Conservation (phyloP, 2,888 invertebrate genomes). For the Cremastinae sp. region DNA sequence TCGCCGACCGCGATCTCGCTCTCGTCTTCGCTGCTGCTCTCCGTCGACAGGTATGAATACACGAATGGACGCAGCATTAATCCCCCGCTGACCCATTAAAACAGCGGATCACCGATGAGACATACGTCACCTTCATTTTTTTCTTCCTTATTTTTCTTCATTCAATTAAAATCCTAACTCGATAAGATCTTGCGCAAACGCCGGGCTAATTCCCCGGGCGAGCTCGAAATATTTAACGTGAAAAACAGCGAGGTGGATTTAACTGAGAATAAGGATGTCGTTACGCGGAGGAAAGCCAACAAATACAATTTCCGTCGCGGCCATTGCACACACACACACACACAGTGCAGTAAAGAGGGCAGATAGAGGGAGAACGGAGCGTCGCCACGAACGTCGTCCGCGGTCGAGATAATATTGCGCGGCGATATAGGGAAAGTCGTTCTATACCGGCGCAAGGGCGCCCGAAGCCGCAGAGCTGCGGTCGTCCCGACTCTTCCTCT, state of each 20-base stretch:
- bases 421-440: constrained; percentile 74
- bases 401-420: constrained; percentile 78
- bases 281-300: constrained; percentile 69
- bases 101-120: constrained; percentile 1
- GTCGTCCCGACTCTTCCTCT: constrained; percentile 66
- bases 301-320: constrained; percentile 77
- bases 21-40: constrained; percentile 54
- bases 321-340: constrained; percentile 74
- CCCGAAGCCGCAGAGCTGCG: constrained; percentile 77
- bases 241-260: constrained; percentile 64
- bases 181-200: constrained; percentile 13
- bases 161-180: not conserved
- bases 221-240: constrained; percentile 57
- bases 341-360: constrained; percentile 67
- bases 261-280: constrained; percentile 63
- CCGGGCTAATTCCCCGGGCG: constrained; percentile 29
- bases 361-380: constrained; percentile 45
- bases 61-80: constrained; percentile 2
- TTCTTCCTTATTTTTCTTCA: not conserved
- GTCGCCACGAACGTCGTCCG: constrained; percentile 63
- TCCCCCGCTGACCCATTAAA: constrained; percentile 12
- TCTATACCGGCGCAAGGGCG: constrained; percentile 41
- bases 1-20: constrained; percentile 65
- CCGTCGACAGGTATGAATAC: constrained; percentile 39
- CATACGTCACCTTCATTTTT: constrained; percentile 12